Evolutionary conservation across 2,888 invertebrate genomes (phyloP).

Genomic region (Pedicia rivosa): DNA sequence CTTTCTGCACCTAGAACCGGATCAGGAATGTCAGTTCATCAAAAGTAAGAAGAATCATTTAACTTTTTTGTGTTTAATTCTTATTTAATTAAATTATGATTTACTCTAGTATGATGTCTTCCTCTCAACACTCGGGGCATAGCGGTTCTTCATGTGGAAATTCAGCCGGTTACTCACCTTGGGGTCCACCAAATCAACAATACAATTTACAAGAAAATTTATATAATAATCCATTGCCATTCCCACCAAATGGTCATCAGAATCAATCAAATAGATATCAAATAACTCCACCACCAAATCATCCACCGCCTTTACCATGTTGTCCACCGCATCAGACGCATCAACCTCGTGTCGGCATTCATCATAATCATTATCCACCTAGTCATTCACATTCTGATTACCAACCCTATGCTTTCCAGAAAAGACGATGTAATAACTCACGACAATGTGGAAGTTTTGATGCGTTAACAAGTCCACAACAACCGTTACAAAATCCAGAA

Average conservation of each 20-base stretch:
- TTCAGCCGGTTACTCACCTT: constrained; percentile 22
- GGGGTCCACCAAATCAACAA: constrained; percentile 25
- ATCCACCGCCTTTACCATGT: constrained; percentile 22
- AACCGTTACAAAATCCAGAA: constrained; percentile 22
- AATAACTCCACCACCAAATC: constrained; percentile 28
- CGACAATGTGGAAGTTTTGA: constrained; percentile 27
- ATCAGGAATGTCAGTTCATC: constrained; percentile 29
- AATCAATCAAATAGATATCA: constrained; percentile 23
- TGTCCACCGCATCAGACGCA: constrained; percentile 6
- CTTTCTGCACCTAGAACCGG: constrained; percentile 25
- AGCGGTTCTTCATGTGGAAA: constrained; percentile 18
- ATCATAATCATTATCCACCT: constrained; percentile 29
- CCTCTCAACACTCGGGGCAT: constrained; percentile 30
- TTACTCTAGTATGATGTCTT: constrained; percentile 24
- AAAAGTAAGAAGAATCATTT: constrained; percentile 20
- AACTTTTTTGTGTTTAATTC: constrained; percentile 3
- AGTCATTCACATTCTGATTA: constrained; percentile 29
- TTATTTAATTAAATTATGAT: constrained; percentile 7
- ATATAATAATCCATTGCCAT: constrained; percentile 28
- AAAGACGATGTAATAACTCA: constrained; percentile 12
- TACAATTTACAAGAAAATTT: constrained; percentile 19
- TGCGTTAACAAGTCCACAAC: constrained; percentile 24
- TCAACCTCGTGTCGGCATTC: too few relatives aligned
- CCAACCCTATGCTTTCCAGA: constrained; percentile 20
- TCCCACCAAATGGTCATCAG: constrained; percentile 17